Conservation (phyloP, 1,140 invertebrate species). For the Lineus longissimus region DNA sequence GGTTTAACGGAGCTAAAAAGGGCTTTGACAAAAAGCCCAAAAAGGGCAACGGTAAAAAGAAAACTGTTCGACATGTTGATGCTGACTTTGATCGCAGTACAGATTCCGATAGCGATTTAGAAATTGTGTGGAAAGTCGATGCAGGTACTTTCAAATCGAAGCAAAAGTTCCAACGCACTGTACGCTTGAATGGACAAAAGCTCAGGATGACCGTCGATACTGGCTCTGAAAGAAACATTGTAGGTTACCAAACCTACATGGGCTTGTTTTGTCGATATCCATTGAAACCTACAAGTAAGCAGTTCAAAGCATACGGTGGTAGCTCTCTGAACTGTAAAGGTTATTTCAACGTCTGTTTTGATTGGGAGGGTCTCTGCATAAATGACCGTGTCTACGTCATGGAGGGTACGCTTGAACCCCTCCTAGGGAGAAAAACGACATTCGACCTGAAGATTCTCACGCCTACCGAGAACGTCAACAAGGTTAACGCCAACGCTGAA, state of each 20-base stretch:
- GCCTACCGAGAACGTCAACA: not conserved
- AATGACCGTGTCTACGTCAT: conserved; percentile 1
- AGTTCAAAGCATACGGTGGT: conserved; percentile 1
- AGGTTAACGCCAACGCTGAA: not conserved
- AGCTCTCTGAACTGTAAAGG: not conserved
- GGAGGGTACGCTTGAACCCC: not conserved
- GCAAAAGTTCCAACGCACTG: not conserved
- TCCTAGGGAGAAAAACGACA: not conserved
- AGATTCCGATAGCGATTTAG: not conserved
- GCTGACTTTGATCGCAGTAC: not conserved
- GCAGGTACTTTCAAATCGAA: not conserved
- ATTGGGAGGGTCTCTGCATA: not conserved
- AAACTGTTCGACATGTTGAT: not conserved
- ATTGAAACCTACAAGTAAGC: not conserved
- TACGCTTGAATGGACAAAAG: not conserved
- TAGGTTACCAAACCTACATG: not conserved
- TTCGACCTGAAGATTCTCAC: conserved; percentile 1
- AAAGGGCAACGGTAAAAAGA: not conserved
- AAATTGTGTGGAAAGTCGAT: not conserved
- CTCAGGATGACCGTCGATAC: conserved; percentile 1
- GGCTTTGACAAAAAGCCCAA: not conserved
- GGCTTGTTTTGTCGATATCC: conserved; percentile 2
- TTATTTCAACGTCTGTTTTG: not conserved
- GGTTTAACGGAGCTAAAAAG: not conserved
- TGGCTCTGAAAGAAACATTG: not conserved